Conservation (phyloP, 2,113 vertebrate genomes). For the Malurus cyaneus region DNA sequence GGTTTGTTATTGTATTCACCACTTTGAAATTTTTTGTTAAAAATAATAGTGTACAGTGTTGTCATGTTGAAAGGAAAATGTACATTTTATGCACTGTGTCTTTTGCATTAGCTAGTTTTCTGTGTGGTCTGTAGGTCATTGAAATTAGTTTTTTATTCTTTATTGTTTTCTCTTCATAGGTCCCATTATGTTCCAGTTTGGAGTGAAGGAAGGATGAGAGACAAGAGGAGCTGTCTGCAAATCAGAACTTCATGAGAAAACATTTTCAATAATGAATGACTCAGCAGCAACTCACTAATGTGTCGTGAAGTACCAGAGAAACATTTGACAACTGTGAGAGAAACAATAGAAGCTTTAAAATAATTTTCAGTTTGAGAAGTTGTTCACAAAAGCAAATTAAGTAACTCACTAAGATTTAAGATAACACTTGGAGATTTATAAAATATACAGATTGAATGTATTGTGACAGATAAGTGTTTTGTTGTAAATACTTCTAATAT, state of each 20-base stretch:
- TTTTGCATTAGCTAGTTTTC: background rate
- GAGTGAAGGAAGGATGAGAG: background rate
- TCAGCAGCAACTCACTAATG: background rate
- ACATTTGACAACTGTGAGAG: background rate
- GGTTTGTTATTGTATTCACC: background rate
- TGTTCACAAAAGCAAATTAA: background rate
- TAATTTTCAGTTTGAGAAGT: background rate
- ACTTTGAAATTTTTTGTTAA: background rate
- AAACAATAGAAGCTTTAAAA: background rate
- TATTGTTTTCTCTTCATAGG: background rate
- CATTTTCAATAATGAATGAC: slow-evolving; percentile 16
- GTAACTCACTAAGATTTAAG: background rate
- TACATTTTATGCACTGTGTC: background rate
- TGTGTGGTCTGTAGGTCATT: background rate
- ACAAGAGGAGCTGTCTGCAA: background rate
- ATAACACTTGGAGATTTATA: background rate
- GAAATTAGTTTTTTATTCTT: background rate
- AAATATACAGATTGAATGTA: background rate
- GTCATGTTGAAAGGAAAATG: background rate
- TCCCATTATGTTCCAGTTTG: background rate
- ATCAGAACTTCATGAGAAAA: background rate
- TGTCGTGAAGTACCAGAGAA: background rate
- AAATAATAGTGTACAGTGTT: background rate
- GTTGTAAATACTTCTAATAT: background rate
- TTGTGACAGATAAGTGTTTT: background rate